phyloP scores from a whole-genome alignment of 2,113 vertebrate genomes.

The Pluvialis apricaria region DNA sequence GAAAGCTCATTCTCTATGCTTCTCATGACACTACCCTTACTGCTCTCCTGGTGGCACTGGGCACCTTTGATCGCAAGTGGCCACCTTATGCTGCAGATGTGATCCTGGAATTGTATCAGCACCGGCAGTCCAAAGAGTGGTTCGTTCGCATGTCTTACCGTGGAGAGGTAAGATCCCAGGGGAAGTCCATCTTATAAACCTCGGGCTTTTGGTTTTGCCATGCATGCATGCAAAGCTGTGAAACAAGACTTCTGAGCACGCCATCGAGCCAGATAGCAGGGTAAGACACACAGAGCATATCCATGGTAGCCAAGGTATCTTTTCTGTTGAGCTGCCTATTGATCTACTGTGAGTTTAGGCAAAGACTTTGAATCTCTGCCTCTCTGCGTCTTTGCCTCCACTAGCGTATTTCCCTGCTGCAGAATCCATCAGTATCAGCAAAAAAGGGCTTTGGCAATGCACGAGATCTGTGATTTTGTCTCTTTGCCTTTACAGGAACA shows the following conservation, averaged over 20 bases:
- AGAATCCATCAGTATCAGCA: background rate
- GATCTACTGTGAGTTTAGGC: background rate
- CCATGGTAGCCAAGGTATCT: background rate
- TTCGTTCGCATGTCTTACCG: slow-evolving; percentile 85
- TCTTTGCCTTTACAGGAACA: slow-evolving; percentile 77
- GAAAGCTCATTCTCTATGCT: slow-evolving; percentile 90
- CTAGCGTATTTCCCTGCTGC: background rate
- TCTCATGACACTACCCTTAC: slow-evolving; percentile 87
- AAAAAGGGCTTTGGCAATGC: background rate
- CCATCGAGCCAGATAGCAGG: background rate
- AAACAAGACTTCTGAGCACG: background rate
- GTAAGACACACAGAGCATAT: background rate
- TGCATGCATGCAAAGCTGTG: background rate
- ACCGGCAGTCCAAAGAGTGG: slow-evolving; percentile 77
- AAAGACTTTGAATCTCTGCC: background rate
- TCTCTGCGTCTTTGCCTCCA: background rate
- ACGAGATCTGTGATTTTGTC: background rate
- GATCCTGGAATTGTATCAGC: slow-evolving; percentile 86
- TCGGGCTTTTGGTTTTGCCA: background rate
- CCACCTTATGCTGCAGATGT: slow-evolving; percentile 87
- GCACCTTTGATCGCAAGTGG: slow-evolving; percentile 88
- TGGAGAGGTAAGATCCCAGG: slow-evolving; percentile 76
- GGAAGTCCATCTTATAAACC: background rate
- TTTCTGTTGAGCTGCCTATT: background rate
- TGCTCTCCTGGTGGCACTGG: slow-evolving; percentile 86